Conservation (phyloP, 2,888 invertebrate genomes). For the Watsonalla binaria region DNA sequence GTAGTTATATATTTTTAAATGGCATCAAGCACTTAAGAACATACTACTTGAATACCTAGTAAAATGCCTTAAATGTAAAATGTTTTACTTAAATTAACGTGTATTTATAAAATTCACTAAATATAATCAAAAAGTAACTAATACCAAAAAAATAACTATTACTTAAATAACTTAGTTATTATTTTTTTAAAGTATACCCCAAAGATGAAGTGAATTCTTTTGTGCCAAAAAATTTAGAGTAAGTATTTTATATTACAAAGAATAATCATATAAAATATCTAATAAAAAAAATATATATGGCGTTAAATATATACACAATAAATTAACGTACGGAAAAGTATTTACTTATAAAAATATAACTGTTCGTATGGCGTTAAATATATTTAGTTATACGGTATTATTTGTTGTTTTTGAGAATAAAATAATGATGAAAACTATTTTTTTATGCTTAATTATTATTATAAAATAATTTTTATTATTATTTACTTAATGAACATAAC, state of each 20-base stretch:
- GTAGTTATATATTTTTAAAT: too few relatives aligned
- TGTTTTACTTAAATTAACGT: too few relatives aligned
- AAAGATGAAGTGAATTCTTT: constrained; percentile 68
- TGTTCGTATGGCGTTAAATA: constrained; percentile 2
- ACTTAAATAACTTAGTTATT: neutral
- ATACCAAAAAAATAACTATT: neutral
- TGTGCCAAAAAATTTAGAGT: constrained; percentile 58
- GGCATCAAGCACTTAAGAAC: too few relatives aligned
- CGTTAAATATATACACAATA: constrained; percentile 3
- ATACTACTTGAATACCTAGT: too few relatives aligned
- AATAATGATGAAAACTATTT: too few relatives aligned
- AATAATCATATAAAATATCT: neutral
- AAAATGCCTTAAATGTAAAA: too few relatives aligned
- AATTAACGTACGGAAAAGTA: too few relatives aligned
- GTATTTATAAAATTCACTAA: too few relatives aligned
- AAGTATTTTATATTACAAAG: constrained; percentile 3
- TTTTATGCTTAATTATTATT: too few relatives aligned
- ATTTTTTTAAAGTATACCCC: constrained; percentile 20
- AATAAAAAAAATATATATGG: too few relatives aligned
- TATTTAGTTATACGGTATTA: neutral
- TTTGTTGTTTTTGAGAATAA: too few relatives aligned
- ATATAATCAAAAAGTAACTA: neutral
- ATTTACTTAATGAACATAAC: constrained; percentile 16
- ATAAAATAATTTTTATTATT: too few relatives aligned
- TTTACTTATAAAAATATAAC: constrained; percentile 6